Percentiles rank a stretch among this genome's conserved stretches.
These are phyloP conservation scores for Aphaenogaster ashmeadi DNA, from an alignment of 1,140 invertebrate genomes.

Conservation along the genomic window DNA sequence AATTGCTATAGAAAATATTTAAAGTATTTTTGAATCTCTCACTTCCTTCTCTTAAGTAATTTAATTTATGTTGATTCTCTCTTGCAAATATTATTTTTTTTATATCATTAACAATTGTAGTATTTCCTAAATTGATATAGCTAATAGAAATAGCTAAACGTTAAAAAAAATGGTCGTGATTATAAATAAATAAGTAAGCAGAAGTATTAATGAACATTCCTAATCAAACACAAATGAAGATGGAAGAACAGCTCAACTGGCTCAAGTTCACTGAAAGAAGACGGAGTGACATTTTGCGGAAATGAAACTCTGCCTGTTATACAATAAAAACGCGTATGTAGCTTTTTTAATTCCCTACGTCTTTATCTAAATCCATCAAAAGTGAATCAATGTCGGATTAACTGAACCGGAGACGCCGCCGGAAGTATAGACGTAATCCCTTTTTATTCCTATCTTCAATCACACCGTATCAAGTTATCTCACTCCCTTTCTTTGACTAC, in stretches of 20 bases:
- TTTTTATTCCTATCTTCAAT: slow-evolving; percentile 58
- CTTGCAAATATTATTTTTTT: background rate
- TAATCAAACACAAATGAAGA: background rate
- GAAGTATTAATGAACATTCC: background rate
- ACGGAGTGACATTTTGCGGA: background rate
- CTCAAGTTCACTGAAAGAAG: background rate
- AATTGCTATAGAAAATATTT: background rate
- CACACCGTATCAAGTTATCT: slow-evolving; percentile 2
- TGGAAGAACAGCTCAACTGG: background rate
- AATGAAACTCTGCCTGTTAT: background rate
- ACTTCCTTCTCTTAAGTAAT: background rate
- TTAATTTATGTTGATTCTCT: background rate
- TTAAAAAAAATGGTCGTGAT: background rate
- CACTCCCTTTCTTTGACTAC: background rate
- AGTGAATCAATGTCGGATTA: slow-evolving; percentile 74
- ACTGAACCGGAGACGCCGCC: slow-evolving; percentile 29
- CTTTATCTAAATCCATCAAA: slow-evolving; percentile 66
- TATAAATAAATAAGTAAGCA: background rate
- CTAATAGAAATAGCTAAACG: background rate
- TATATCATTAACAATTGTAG: background rate
- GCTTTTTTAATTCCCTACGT: background rate
- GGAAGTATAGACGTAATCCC: slow-evolving; percentile 54
- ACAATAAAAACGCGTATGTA: background rate
- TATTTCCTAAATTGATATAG: background rate
- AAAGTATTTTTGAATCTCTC: background rate